A percentile compares a stretch with the other conserved stretches of the same genome.
phyloP scores from a whole-genome alignment of 2,113 vertebrate genomes.

The Alexandromys fortis region DNA sequence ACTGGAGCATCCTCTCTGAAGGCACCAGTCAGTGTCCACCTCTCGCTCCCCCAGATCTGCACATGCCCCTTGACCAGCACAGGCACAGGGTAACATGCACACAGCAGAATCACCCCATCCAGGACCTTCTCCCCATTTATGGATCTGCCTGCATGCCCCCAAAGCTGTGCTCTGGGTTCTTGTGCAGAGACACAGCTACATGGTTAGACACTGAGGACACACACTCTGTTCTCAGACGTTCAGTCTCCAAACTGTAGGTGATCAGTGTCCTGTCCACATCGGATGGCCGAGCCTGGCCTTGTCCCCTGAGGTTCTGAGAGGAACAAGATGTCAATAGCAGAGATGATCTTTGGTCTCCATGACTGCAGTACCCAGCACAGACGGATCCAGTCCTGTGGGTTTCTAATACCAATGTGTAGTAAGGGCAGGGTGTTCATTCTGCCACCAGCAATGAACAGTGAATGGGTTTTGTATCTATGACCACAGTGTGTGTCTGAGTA shows the following conservation, averaged over 20 bases:
- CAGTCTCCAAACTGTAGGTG: neutral
- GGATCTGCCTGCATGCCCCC: neutral
- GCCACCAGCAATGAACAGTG: no score
- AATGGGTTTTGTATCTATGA: neutral
- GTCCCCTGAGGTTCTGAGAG: neutral
- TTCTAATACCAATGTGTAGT: no score
- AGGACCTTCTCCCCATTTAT: neutral
- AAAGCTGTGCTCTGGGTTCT: neutral
- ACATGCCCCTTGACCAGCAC: neutral
- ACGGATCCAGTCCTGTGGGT: no score
- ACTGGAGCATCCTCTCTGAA: no score
- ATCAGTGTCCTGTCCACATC: neutral
- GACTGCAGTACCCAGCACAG: no score
- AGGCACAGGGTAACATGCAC: rapidly evolving
- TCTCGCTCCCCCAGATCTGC: neutral
- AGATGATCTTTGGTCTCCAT: neutral
- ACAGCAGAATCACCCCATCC: neutral
- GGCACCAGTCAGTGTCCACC: neutral
- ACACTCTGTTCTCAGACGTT: neutral
- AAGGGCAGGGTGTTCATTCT: neutral
- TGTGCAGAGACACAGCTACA: neutral
- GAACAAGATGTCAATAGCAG: no score
- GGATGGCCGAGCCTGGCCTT: neutral
- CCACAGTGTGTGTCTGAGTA: neutral
- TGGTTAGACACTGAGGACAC: no score